Conservation (phyloP, 1,140 invertebrate genomes). For the Apis dorsata region DNA sequence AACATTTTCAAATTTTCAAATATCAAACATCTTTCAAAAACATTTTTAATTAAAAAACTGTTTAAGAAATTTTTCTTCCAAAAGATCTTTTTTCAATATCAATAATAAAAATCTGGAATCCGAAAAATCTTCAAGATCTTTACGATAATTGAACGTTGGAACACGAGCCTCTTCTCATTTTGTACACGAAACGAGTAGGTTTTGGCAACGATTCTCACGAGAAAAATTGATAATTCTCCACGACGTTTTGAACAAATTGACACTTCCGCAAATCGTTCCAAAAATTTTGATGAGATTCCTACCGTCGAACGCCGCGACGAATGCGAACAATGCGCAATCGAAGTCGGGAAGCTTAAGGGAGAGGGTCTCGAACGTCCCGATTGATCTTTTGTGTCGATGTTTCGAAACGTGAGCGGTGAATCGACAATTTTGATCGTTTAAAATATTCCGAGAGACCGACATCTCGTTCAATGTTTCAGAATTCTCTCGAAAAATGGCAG, state of each 20-base stretch:
- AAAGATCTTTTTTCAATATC: too few species aligned
- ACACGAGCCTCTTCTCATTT: too few species aligned
- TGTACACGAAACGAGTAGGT: not conserved
- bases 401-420: not conserved
- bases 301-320: not conserved
- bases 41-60: not conserved
- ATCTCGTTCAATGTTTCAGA: not conserved
- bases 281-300: slow-evolving; percentile 22
- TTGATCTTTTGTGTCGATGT: not conserved
- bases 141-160: too few species aligned
- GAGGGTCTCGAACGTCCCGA: not conserved
- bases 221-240: not conserved
- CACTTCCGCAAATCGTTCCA: slow-evolving; percentile 9
- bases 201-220: not conserved
- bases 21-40: not conserved
- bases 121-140: too few species aligned
- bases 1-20: not conserved
- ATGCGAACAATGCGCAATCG: slow-evolving; percentile 27
- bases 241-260: not conserved
- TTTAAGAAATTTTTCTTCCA: too few species aligned
- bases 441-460: too few species aligned
- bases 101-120: too few species aligned
- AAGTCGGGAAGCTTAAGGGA: slow-evolving; percentile 23
- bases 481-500: not conserved
- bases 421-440: not conserved